Percentiles rank a stretch among this genome's conserved stretches.
phyloP scores from a whole-genome alignment of 2,888 invertebrate genomes.

The Anthophora plumipes region DNA sequence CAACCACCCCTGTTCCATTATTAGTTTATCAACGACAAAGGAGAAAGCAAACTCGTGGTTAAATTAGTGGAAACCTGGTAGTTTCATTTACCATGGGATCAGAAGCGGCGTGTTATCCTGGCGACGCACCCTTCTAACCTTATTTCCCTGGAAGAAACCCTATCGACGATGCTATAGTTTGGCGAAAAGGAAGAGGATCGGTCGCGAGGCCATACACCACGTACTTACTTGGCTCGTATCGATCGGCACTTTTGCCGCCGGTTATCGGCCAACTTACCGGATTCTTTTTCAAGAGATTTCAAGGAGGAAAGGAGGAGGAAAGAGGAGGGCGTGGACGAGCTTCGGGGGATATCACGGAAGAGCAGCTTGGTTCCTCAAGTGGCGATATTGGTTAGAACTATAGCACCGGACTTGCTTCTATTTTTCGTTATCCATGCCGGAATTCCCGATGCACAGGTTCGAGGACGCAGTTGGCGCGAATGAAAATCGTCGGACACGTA shows the following conservation, averaged over 20 bases:
- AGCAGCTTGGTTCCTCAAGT: constrained; percentile 49
- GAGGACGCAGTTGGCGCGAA: constrained; percentile 48
- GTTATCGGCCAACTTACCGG: constrained; percentile 69
- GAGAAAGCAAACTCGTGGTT: not conserved
- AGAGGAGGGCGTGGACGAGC: not conserved
- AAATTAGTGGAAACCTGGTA: not conserved
- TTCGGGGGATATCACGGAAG: constrained; percentile 41
- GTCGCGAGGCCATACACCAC: constrained; percentile 42
- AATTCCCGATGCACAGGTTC: constrained; percentile 49
- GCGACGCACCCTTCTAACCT: constrained; percentile 8
- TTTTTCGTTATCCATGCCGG: not conserved
- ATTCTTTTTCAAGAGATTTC: constrained; percentile 69
- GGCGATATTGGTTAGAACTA: constrained; percentile 57
- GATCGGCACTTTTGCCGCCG: constrained; percentile 58
- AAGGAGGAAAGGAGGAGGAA: constrained; percentile 10
- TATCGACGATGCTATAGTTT: not conserved
- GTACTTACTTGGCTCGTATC: constrained; percentile 56
- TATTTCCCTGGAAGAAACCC: not conserved
- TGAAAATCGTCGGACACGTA: constrained; percentile 55
- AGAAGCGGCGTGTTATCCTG: constrained; percentile 49
- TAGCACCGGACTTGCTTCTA: no score
- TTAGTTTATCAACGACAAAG: constrained; percentile 32
- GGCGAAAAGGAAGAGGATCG: constrained; percentile 12
- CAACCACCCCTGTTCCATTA: constrained; percentile 1
- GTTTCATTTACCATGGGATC: constrained; percentile 21